Evolutionary conservation across 2,797 vertebrate species (phyloP), one percentile per base, ranked within the genome.

Genomic region (Xiphophorus birchmanni): DNA sequence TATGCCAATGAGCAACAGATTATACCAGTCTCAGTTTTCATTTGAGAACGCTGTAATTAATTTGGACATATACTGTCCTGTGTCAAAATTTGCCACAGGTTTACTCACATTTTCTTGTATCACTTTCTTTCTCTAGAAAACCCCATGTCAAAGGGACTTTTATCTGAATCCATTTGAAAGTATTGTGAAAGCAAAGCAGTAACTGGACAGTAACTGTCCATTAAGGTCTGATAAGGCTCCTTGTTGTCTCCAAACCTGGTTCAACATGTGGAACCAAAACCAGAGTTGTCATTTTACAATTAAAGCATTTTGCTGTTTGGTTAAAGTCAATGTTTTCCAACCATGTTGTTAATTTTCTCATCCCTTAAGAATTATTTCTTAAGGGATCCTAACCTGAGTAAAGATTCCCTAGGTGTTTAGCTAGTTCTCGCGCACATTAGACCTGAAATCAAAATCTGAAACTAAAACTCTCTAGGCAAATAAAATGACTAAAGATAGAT

Each of bases 1-100:
- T 48, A 11, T n/a, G 15, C 45, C 7, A 21, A 18, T 76, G 26
- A 81, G n/a, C 10, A 45, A 32, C 40, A 32, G 12, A 29, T 15
- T 2, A 58, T 21, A 56, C 63, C 73, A 73, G 47, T 58, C 85
- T 84, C 82, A 91, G 90, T 86, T 90, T 92, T 91, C 84, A 88
- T 84, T 81, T 82, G 60, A 72, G 76, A 84, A 40, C 1, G 0
- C 26, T 69, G 37, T 21, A 44, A 44, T 42, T 42, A 5, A 26
- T 44, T 15, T 45, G 80, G 80, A 40, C 29, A 74, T 74, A 37
- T 54, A 23, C 9, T 15, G 26, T 17, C 4, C 42, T 15, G 42
- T 72, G 42, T 29, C 26, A 72, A 15, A 29, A 17, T 45, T n/a
- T n/a, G 13, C 26, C 15, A 72, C 69, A 45, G 26, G 11, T 26